These are phyloP conservation scores for Phortica variegata DNA, from an alignment of 1,140 invertebrate species.

Conservation along the genomic window DNA sequence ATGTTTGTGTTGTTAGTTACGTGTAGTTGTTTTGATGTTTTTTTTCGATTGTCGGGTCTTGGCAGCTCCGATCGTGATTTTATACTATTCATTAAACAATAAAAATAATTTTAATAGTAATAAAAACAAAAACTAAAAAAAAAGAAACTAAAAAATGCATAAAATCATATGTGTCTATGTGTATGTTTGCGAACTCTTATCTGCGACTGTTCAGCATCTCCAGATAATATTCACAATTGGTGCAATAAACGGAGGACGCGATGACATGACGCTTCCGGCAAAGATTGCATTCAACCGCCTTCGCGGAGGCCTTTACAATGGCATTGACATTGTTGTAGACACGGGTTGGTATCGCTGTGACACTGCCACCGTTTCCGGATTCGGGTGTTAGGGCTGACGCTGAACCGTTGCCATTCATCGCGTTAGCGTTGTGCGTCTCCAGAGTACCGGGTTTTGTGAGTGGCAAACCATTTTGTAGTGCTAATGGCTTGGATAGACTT, in stretches of 20 bases:
- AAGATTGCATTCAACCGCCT: slow-evolving; percentile 70
- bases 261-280: slow-evolving; percentile 80
- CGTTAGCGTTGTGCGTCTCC: too few species aligned
- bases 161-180: neutral
- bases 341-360: slow-evolving; percentile 52
- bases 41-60: too few species aligned
- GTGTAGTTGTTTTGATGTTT: too few species aligned
- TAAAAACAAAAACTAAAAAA: too few species aligned
- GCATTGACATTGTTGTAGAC: slow-evolving; percentile 53
- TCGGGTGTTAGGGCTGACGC: neutral
- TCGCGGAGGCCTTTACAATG: slow-evolving; percentile 60
- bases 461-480: slow-evolving; percentile 32
- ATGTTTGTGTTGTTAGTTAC: too few species aligned
- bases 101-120: too few species aligned
- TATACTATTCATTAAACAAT: too few species aligned
- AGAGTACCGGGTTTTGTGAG: too few species aligned
- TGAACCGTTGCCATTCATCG: slow-evolving; percentile 7
- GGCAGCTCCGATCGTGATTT: too few species aligned
- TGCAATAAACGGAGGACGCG: slow-evolving; percentile 76
- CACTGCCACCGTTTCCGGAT: slow-evolving; percentile 11
- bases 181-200: slow-evolving; percentile 16
- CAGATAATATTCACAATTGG: slow-evolving; percentile 90
- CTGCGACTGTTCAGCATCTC: slow-evolving; percentile 60
- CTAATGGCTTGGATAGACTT: slow-evolving; percentile 23
- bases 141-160: too few species aligned